These are phyloP conservation scores for Lepisosteus oculatus DNA, from an alignment of 2,113 vertebrate genomes.

Conservation along the genomic window DNA sequence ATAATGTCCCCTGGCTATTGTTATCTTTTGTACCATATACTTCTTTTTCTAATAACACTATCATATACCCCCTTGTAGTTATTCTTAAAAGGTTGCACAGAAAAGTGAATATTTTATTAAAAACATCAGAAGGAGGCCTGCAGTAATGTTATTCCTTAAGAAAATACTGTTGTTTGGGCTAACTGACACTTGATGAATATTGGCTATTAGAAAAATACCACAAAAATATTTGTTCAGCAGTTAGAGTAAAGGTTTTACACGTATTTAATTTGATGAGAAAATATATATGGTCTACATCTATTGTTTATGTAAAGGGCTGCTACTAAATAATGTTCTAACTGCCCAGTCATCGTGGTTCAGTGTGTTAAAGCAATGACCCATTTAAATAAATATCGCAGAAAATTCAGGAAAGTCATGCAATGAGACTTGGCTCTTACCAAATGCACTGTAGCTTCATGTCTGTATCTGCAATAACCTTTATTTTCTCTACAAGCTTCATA, in stretches of 20 bases:
- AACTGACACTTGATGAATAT: slow-evolving; percentile 50
- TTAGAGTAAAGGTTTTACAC: slow-evolving; percentile 51
- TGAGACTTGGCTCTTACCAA: background rate
- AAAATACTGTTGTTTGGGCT: slow-evolving; percentile 32
- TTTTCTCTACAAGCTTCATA: no score
- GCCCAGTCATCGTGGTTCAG: slow-evolving; percentile 4
- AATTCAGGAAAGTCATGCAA: background rate
- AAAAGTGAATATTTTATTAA: background rate
- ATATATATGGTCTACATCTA: slow-evolving; percentile 34
- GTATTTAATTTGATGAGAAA: slow-evolving; percentile 51
- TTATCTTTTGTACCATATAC: no score
- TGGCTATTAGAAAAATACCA: slow-evolving; percentile 51
- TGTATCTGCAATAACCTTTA: no score
- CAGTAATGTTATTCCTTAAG: slow-evolving; percentile 19
- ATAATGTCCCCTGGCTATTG: no score
- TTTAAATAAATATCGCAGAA: slow-evolving; percentile 15
- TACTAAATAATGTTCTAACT: slow-evolving; percentile 26
- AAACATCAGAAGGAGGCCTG: slow-evolving; percentile 17
- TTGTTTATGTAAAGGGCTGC: slow-evolving; percentile 43
- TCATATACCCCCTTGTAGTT: no score
- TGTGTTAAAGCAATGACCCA: slow-evolving; percentile 1
- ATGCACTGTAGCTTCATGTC: no score
- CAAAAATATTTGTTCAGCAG: slow-evolving; percentile 54
- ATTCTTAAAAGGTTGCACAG: no score
- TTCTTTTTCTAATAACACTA: no score